Evolutionary conservation across 2,113 vertebrate species (phyloP).

Genomic region (Calonectris borealis): DNA sequence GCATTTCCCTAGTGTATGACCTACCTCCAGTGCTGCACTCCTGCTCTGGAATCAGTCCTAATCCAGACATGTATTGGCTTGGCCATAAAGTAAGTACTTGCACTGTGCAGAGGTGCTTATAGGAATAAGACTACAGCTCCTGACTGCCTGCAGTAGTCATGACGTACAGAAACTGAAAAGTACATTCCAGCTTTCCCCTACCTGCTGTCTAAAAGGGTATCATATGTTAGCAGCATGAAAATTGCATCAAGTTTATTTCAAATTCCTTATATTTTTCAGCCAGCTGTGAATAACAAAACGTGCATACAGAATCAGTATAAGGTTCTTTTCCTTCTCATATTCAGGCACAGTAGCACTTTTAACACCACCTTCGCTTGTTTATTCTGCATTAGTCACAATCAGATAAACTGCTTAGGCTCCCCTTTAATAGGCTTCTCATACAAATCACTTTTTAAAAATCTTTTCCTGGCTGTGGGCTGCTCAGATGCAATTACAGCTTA

Average conservation of each 20-base stretch:
- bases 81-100: not conserved
- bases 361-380: not conserved
- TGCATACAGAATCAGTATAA: not conserved
- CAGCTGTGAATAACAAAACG: slow-evolving; percentile 9
- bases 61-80: not conserved
- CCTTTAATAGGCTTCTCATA: not conserved
- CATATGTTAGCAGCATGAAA: not conserved
- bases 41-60: not conserved
- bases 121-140: not conserved
- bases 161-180: not conserved
- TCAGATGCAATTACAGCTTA: not conserved
- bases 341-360: not conserved
- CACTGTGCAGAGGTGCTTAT: not conserved
- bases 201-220: not conserved
- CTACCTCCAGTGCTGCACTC: not conserved
- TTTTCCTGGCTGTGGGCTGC: not conserved
- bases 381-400: slow-evolving; percentile 10
- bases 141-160: not conserved
- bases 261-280: not conserved
- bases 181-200: not conserved
- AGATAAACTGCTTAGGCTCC: not conserved
- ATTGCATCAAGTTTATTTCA: not conserved
- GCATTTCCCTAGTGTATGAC: not conserved
- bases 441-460: not conserved
- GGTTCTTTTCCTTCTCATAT: not conserved